A percentile compares a stretch with the other conserved stretches of the same genome.
Evolutionary conservation across 2,888 invertebrate genomes (phyloP).

Genomic region (Folsomia candida): DNA sequence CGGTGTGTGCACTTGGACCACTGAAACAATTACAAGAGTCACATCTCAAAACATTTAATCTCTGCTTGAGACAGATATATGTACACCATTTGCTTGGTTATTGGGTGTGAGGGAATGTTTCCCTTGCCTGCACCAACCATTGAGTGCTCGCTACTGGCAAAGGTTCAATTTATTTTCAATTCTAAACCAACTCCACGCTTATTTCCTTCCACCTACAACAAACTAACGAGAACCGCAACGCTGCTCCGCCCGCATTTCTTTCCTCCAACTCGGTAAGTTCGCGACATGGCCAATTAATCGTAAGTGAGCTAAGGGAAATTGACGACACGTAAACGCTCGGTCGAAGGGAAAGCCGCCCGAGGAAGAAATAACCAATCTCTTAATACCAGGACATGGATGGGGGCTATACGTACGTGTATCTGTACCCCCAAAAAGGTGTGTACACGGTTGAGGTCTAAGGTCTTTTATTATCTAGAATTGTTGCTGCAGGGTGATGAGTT

Average conservation of each 20-base stretch:
- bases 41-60: not conserved
- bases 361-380: too few species aligned
- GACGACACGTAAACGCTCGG: not conserved
- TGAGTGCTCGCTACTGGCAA: too few species aligned
- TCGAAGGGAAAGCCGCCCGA: too few species aligned
- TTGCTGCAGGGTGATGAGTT: too few species aligned
- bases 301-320: not conserved
- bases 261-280: not conserved
- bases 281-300: not conserved
- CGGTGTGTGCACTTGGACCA: slow-evolving; percentile 29
- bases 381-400: too few species aligned
- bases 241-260: not conserved
- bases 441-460: too few species aligned
- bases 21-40: slow-evolving; percentile 22
- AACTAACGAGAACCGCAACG: too few species aligned
- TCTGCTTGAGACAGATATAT: slow-evolving; percentile 8
- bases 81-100: not conserved
- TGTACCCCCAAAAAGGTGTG: too few species aligned
- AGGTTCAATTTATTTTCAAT: not conserved
- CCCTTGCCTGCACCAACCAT: not conserved
- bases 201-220: too few species aligned
- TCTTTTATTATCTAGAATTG: too few species aligned
- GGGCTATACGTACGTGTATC: too few species aligned
- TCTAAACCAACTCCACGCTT: not conserved
- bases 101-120: not conserved